phyloP scores from a whole-genome alignment of 2,113 vertebrate genomes.

The Poecile atricapillus region DNA sequence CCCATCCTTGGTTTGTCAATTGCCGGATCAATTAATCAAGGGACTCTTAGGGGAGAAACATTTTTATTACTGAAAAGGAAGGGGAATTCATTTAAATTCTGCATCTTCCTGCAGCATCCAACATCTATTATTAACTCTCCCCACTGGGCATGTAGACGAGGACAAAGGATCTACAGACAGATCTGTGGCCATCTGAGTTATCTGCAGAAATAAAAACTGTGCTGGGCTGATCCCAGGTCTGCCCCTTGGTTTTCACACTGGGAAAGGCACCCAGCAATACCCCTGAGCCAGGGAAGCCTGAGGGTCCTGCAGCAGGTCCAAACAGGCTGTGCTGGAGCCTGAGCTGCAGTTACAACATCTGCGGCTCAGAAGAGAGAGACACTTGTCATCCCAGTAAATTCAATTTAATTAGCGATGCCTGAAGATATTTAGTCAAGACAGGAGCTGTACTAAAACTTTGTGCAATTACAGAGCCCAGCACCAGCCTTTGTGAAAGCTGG shows the following conservation, averaged over 20 bases:
- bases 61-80: conserved; percentile 29
- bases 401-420: not conserved
- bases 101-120: not conserved
- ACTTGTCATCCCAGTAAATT: not conserved
- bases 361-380: not conserved
- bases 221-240: not conserved
- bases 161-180: not conserved
- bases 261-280: not conserved
- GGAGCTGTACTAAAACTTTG: not conserved
- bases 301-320: not conserved
- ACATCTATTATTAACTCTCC: not conserved
- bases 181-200: not conserved
- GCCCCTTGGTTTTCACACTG: not conserved
- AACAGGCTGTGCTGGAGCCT: not conserved
- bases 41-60: conserved; percentile 19
- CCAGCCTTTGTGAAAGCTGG: not conserved
- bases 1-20: conserved; percentile 54
- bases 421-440: not conserved
- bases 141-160: not conserved
- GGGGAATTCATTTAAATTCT: conserved; percentile 26
- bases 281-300: not conserved
- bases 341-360: not conserved
- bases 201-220: not conserved
- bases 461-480: not conserved
- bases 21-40: conserved; percentile 51